Base-by-base conservation (phyloP, 2,113 vertebrate species). In the Hypocryptadius cinnamomeus region DNA sequence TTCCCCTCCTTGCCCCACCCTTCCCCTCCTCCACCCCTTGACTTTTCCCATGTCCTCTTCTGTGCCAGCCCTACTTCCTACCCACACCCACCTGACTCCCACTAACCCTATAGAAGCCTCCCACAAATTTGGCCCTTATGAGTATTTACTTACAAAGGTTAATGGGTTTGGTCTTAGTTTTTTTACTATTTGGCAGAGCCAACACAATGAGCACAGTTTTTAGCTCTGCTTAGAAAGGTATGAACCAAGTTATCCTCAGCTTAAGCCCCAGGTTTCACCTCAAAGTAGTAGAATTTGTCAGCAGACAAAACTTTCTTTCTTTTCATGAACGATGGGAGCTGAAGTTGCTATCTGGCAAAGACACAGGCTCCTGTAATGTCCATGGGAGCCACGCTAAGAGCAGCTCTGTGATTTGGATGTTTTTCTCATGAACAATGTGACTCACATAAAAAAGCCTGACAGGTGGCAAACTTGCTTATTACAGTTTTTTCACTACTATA, bases 381-480 rank as follows among this genome's bases (percentile, higher is more conserved):
- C 51, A 11, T 6, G 12, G 20, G 33, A 81, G 51, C 47, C 65
- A 48, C 0, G 0, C 22, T 48, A 76, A 65, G 33, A 66, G 30
- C 11, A 53, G 35, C 60, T 76, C 30, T 35, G 71, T 14, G 31
- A 59, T 66, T 44, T 37, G 27, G 33, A 37, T 44, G 22, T 8
- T 70, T 91, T 82, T 60, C 59, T 48, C 12, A 21, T 0, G 1
- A 87, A 64, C 12, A 50, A 4, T 6, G 1, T 61, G 87, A 70
- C 30, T 57, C 17, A 13, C 4, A 4, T 28, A 22, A 61, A 79
- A 84, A 50, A 61, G 13, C 27, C 3, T 39, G 42, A 57, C 23
- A 83, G 56, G 64, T 61, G 72, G 56, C 44, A 91, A 85, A 86
- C 37, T 71, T 54, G 21, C 74, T 87, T 73, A 59, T 44, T 88